Conservation (phyloP, 2,797 vertebrate genomes). For the Eleutherodactylus coqui region DNA sequence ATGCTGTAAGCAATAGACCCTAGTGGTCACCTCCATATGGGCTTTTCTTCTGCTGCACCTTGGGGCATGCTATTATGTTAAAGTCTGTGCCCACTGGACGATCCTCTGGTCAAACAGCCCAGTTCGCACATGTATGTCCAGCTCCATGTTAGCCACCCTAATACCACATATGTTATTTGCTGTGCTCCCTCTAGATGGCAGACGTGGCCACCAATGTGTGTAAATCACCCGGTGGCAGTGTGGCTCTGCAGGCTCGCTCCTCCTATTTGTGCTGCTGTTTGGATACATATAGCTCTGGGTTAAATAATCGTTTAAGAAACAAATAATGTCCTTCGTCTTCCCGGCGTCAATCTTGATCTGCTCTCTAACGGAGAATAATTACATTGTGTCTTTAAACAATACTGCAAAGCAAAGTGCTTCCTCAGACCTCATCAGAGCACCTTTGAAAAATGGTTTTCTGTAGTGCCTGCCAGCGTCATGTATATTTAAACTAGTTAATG, state of each 20-base stretch:
- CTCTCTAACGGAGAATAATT: conserved; percentile 26
- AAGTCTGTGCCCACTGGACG: too few relatives aligned
- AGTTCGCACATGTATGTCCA: too few relatives aligned
- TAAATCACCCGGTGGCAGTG: neutral
- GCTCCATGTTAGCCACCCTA: too few relatives aligned
- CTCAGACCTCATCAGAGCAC: conserved; percentile 32
- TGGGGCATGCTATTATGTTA: too few relatives aligned
- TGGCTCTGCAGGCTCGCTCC: neutral
- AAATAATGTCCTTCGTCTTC: conserved; percentile 36
- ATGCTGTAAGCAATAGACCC: too few relatives aligned
- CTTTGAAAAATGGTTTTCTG: conserved; percentile 61
- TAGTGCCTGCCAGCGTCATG: conserved; percentile 62
- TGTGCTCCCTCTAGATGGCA: too few relatives aligned
- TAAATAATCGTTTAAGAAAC: conserved; percentile 55
- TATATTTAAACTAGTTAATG: conserved; percentile 69
- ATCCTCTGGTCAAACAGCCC: too few relatives aligned
- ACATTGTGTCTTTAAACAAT: conserved; percentile 64
- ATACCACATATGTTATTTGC: too few relatives aligned
- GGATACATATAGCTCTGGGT: conserved; percentile 1
- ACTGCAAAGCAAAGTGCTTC: conserved; percentile 43
- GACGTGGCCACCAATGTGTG: too few relatives aligned
- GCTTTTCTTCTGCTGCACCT: too few relatives aligned
- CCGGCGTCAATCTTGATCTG: conserved; percentile 35
- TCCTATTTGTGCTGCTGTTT: neutral
- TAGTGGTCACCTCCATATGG: too few relatives aligned